A percentile compares a stretch with the other conserved stretches of the same genome.
phyloP scores from a whole-genome alignment of 2,113 vertebrate genomes.

The Cinclus mexicanus region DNA sequence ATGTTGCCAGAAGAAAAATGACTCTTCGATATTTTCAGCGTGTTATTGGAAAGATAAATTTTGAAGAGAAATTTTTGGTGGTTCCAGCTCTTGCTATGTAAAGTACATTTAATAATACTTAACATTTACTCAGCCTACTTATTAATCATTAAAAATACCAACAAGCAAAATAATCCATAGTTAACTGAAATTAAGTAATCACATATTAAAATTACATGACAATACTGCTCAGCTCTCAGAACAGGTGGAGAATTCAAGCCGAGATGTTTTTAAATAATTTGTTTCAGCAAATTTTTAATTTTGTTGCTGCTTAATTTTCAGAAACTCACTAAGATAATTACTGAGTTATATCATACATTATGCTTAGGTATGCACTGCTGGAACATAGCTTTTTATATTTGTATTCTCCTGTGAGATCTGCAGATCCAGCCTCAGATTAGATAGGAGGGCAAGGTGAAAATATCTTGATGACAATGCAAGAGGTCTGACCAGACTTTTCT shows the following conservation, averaged over 20 bases:
- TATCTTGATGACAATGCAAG: background rate
- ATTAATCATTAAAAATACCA: constrained; percentile 43
- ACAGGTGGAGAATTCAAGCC: constrained; percentile 47
- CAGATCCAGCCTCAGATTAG: constrained; percentile 16
- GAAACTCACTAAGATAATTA: constrained; percentile 10
- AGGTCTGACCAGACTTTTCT: background rate
- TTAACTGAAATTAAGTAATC: constrained; percentile 42
- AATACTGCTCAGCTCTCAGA: constrained; percentile 1
- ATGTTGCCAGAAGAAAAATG: constrained; percentile 48
- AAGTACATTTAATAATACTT: constrained; percentile 49
- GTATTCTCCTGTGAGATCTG: constrained; percentile 4
- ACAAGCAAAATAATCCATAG: constrained; percentile 34
- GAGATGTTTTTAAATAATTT: background rate
- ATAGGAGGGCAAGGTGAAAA: background rate
- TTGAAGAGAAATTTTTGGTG: background rate
- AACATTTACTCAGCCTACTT: constrained; percentile 43
- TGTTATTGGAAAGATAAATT: constrained; percentile 33
- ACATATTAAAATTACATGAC: background rate
- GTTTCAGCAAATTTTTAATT: constrained; percentile 35
- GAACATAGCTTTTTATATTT: constrained; percentile 35
- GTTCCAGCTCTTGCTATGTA: constrained; percentile 40
- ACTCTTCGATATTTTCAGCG: background rate
- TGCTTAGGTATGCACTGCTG: constrained; percentile 46
- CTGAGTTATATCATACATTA: background rate
- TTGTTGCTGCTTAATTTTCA: constrained; percentile 50